These are phyloP conservation scores for Ecliptopera silaceata DNA, from an alignment of 2,888 invertebrate species.

Conservation along the genomic window DNA sequence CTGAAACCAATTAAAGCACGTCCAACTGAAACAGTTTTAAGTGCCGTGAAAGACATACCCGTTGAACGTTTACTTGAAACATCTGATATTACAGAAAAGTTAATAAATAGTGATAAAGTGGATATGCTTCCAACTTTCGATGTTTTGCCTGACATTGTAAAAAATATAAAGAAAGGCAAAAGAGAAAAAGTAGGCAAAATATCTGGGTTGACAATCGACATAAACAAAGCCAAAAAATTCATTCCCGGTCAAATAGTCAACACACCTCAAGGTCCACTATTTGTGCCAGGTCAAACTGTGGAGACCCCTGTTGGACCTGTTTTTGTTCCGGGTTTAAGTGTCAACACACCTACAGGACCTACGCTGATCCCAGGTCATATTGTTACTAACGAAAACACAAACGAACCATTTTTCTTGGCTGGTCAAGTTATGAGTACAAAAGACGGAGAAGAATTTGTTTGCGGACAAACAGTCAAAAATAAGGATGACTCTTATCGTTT, in stretches of 20 bases:
- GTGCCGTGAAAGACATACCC: slow-evolving; percentile 80
- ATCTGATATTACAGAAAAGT: slow-evolving; percentile 83
- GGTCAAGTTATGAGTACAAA: slow-evolving; percentile 86
- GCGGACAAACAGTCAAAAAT: slow-evolving; percentile 85
- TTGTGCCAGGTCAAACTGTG: slow-evolving; percentile 90
- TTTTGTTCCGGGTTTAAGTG: slow-evolving; percentile 89
- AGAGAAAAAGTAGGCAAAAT: slow-evolving; percentile 84
- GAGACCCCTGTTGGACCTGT: slow-evolving; percentile 86
- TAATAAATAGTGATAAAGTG: slow-evolving; percentile 79
- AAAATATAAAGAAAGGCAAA: slow-evolving; percentile 83
- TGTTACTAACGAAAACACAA: slow-evolving; percentile 81
- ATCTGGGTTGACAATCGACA: slow-evolving; percentile 85
- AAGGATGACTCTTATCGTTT: slow-evolving; percentile 82
- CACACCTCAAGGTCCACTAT: slow-evolving; percentile 87
- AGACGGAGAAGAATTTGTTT: slow-evolving; percentile 83
- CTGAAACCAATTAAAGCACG: slow-evolving; percentile 81
- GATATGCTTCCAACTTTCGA: slow-evolving; percentile 84
- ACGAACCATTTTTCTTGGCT: slow-evolving; percentile 86
- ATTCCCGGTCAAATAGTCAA: slow-evolving; percentile 88
- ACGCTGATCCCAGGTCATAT: slow-evolving; percentile 89
- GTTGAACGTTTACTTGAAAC: slow-evolving; percentile 83
- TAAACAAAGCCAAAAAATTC: slow-evolving; percentile 87
- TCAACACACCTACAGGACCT: slow-evolving; percentile 86
- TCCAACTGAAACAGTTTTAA: slow-evolving; percentile 71
- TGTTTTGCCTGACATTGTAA: slow-evolving; percentile 85